Conservation (phyloP, 2,113 vertebrate species). For the Saguinus imperator region DNA sequence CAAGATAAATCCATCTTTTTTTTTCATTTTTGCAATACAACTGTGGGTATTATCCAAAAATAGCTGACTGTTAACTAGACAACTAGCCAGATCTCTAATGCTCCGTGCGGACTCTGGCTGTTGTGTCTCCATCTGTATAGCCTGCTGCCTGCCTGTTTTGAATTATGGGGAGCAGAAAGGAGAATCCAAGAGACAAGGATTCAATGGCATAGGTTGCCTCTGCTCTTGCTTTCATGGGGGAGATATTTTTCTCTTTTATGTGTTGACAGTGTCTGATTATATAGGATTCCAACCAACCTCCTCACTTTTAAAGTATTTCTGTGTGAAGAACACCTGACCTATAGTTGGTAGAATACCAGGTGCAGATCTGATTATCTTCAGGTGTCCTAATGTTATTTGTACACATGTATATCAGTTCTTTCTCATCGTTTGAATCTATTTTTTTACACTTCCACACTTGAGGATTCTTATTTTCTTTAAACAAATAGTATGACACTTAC, state of each 20-base stretch:
- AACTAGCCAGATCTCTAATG: slow-evolving; percentile 24
- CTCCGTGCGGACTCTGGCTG: neutral
- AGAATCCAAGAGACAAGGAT: slow-evolving; percentile 16
- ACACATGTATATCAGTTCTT: neutral
- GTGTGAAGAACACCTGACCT: slow-evolving; percentile 44
- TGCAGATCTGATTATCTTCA: slow-evolving; percentile 52
- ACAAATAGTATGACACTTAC: slow-evolving; percentile 42
- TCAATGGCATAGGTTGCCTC: neutral
- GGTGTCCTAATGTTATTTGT: slow-evolving; percentile 31
- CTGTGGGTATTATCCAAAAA: slow-evolving; percentile 60
- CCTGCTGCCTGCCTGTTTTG: neutral
- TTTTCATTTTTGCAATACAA: slow-evolving; percentile 24
- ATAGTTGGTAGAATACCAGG: neutral
- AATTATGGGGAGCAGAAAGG: neutral
- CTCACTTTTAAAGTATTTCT: slow-evolving; percentile 41
- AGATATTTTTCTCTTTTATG: slow-evolving; percentile 60
- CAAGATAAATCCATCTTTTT: neutral
- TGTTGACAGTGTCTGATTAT: slow-evolving; percentile 45
- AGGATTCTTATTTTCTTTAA: slow-evolving; percentile 37
- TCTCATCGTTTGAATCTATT: neutral
- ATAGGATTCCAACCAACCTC: slow-evolving; percentile 33
- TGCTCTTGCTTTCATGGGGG: neutral
- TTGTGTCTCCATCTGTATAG: slow-evolving; percentile 6
- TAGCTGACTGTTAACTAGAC: slow-evolving; percentile 61
- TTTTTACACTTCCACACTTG: slow-evolving; percentile 40